Base-by-base conservation (phyloP, 2,888 invertebrate genomes). In the Parnassius smintheus region DNA sequence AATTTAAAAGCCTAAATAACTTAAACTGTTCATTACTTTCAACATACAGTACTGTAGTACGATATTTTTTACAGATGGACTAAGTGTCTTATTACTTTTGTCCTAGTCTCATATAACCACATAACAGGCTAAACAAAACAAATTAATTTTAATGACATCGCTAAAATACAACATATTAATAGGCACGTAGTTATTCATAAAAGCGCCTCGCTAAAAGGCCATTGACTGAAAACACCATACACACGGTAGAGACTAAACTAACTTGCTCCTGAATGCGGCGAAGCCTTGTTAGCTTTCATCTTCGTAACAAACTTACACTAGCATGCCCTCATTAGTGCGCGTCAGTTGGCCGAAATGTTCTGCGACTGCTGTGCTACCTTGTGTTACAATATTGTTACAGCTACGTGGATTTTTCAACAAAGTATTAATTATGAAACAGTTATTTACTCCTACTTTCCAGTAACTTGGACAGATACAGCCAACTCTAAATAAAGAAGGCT, bases 271-370 rank as follows among this genome's bases (percentile, higher is more conserved):
- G 62, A 62, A 62, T 62, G 50, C 48, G 48, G 48, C 48, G 35
- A 59, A 58, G 54, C 55, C 62, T 62, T 62, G 62, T 62, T 62
- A 62, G 62, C 25, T 50, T 50, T 54, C 55, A 58, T 54, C 35
- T 41, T 12, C 25, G 62, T 63, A 54, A 57, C 52, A 57, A 63
- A 59, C 55, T 51, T 56, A 55, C 62, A 63, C 50, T 46, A 51
- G 35, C 55, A 13, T 63, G 63, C 59, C 56, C 59, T 64, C 59
- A 60, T 64, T 64, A 64, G 59, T 59, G 59, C 51, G 52, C 56
- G 59, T 52, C 59, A 56, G 55, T 48, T 48, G 59, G 51, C 59
- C 52, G 59, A 64, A 64, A 59, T 59, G 64, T 59, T 52, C 59
- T 44, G 25, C 41, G 13, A 52, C 45, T 46, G 59, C 56, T 18